Base-by-base conservation (phyloP, 2,113 vertebrate genomes). In the Montifringilla adamsi region DNA sequence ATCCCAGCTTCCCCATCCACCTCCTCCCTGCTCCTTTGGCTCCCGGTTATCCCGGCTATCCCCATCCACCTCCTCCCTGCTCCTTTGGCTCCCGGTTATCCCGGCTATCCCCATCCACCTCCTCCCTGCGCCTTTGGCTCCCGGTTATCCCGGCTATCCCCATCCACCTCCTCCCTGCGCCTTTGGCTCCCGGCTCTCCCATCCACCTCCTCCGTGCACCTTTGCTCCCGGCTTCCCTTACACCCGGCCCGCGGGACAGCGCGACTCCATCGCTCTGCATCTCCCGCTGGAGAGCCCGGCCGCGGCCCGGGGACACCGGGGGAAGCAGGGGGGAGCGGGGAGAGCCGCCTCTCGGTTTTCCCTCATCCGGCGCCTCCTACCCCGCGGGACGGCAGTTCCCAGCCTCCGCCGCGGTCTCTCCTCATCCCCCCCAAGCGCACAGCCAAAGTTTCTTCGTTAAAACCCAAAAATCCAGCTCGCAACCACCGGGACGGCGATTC, bases 201-300 rank as follows among this genome's bases (percentile, higher is more conserved):
- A 69, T 50, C n/a, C 67, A 35, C 55, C 55, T n/a, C 55, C 31
- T 22, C 31, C 20, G 8, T 22, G 55, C 13, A 8, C 30, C 30
- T 56, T 22, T 31, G 46, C 20, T 56, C 55, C 31, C 20, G 31
- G 23, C 4, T 72, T 55, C 70, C 66, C 55, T 30, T 3, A 4
- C 78, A 20, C 14, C 17, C 9, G 18, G 3, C 17, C 63, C 8
- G 5, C 11, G 5, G 43, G 15, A 49, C 26, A 47, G 27, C 17
- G 3, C 64, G 1, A 1, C 35, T 56, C 39, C 13, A 30, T 4
- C 28, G 15, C 9, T 1, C 60, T 7, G 26, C 53, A 11, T 63
- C 59, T 10, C 22, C 44, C 62, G 0, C 41, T 0, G 5, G 17
- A n/a, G 41, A 33, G 27, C 13, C 7, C 12, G 16, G 33, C 53